These are phyloP conservation scores for Notiomystis cincta DNA, from an alignment of 2,113 vertebrate species.

Conservation along the genomic window DNA sequence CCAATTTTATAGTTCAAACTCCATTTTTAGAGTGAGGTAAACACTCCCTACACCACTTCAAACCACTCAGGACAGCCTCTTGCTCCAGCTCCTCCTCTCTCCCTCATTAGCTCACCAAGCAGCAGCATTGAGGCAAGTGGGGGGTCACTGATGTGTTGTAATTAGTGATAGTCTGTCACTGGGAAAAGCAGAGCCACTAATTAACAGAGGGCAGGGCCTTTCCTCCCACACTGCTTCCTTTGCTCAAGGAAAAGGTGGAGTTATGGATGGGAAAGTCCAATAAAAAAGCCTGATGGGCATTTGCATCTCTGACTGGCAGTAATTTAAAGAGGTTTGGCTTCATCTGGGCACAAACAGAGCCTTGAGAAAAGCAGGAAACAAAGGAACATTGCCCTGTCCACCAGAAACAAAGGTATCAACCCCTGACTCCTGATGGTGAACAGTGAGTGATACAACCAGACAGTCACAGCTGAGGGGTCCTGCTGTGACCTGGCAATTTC, in stretches of 20 bases:
- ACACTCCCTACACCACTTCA: neutral
- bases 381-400: neutral
- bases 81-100: neutral
- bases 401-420: neutral
- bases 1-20: neutral
- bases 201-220: neutral
- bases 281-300: neutral
- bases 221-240: neutral
- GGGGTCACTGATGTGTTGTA: conserved; percentile 9
- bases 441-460: neutral
- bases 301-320: neutral
- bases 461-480: neutral
- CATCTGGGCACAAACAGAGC: neutral
- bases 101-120: conserved; percentile 55
- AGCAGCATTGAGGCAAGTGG: neutral
- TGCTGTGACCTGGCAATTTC: neutral
- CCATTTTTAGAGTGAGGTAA: neutral
- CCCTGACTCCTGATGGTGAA: neutral
- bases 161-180: conserved; percentile 33
- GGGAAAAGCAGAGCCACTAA: conserved; percentile 25
- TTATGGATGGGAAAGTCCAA: neutral
- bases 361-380: neutral
- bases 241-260: neutral
- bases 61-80: neutral
- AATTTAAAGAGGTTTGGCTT: neutral